Evolutionary conservation across 92 coral and sea anemone species (phyloP), one percentile per base, ranked within the genome.

Genomic region (Palythoa caribaeorum): DNA sequence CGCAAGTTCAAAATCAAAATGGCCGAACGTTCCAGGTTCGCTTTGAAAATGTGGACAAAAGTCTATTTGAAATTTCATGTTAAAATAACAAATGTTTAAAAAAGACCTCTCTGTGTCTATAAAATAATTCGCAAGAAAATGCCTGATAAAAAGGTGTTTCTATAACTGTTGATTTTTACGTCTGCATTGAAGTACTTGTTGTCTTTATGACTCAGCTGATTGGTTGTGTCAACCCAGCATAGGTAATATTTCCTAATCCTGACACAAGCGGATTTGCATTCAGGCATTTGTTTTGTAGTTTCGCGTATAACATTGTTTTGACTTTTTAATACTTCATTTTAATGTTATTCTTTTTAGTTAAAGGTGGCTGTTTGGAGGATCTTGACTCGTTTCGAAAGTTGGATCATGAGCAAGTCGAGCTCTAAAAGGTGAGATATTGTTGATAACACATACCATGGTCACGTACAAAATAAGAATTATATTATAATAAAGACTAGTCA

Each of bases 331-430:
- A 40, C 35, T 69, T 9, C 59, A 35, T 38, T 78, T 53, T 54
- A 16, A 73, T 48, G n/a, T 6, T 78, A 55, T 78, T 76, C 15
- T 21, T 81, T 44, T 47, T 51, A 81, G 60, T 68, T 17, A 21
- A 28, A 71, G 39, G 55, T 84, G 73, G 63, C 71, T 60, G 35
- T 65, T 48, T 65, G 47, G 17, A 10, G 38, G 69, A 77, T 38
- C 70, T 55, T 36, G 40, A 71, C 39, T 70, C 66, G 7, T 75
- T 69, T 68, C 60, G 85, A 71, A 48, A 65, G 47, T 60, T 71
- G 79, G 83, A 80, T 19, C 89, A 94, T 94, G 97, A 94, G 95
- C 83, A 94, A 94, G 90, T 81, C 95, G 44, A 90, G 90, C 73
- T 66, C 97, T 14, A 94, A 94, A 87, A 93, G 97, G 97, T 94